Evolutionary conservation across 2,113 vertebrate genomes (phyloP), one percentile per base, ranked within the genome.

Genomic region (Marmota monax): DNA sequence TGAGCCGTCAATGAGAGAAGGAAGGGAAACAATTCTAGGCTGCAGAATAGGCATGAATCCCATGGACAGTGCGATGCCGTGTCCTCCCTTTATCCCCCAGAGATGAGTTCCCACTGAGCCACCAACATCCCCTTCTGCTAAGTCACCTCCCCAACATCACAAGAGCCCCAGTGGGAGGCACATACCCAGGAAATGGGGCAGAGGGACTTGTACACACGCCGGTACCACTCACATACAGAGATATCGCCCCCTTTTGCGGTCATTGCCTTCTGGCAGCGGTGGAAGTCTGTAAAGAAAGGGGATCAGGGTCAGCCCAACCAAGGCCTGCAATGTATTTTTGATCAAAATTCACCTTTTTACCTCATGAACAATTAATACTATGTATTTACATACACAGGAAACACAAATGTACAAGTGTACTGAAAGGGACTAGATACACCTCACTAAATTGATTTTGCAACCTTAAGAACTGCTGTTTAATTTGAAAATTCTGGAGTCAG

Each of bases 131-230:
- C 32, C 39, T 27, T 82, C 58, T 45, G 65, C 29, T 32, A 39
- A 51, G 37, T 53, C 14, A 23, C 23, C 48, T 51, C 10, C 25
- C 42, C 4, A 2, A 22, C 34, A 56, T 7, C 14, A 51, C 72
- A 48, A 58, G 39, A n/a, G 63, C 67, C 34, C 58, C 27, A 20
- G 39, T 0, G 80, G 37, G 29, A 83, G 23, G 51, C 29, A 97
- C 98, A 95, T 99, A 99, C 99, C 99, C 99, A 99, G 61, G 99
- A 98, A 0, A 98, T 2, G 42, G 99, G 99, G 95, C 99, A 99
- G 65, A 99, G 97, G 22, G 99, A 99, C 48, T 98, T 99, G 98
- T 99, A 99, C 92, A 99, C 99, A 84, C 99, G 98, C 45, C 42
- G 98, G 97, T 99, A 99, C 99, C 99, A 99, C 23, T 99, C 98